These are phyloP conservation scores for Notothenia rossii DNA, from an alignment of 2,113 vertebrate species.

Conservation along the genomic window DNA sequence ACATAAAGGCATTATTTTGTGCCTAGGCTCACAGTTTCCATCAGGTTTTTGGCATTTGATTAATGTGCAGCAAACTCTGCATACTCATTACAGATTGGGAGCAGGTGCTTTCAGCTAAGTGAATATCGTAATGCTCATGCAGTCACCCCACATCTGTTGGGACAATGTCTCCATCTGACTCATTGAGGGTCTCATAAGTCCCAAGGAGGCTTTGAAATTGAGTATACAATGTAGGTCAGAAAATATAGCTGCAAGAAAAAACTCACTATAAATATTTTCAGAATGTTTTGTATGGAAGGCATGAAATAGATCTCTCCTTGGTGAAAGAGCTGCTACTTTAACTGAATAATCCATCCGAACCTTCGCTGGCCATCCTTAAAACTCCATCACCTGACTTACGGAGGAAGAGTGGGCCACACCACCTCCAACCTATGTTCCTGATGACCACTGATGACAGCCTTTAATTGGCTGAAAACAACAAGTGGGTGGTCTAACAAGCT, in stretches of 20 bases:
- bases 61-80: conserved; percentile 60
- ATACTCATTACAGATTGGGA: conserved; percentile 74
- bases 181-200: conserved; percentile 24
- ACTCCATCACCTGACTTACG: too few species aligned
- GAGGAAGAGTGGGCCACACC: too few species aligned
- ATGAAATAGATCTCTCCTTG: background rate
- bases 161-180: conserved; percentile 50
- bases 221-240: conserved; percentile 41
- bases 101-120: conserved; percentile 79
- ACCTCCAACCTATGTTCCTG: too few species aligned
- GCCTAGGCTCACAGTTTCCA: conserved; percentile 49
- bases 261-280: conserved; percentile 11
- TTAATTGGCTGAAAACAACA: background rate
- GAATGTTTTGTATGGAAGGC: background rate
- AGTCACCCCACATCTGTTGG: conserved; percentile 57
- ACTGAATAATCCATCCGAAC: too few species aligned
- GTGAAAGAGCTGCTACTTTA: too few species aligned
- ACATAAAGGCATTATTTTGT: conserved; percentile 50
- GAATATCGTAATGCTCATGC: conserved; percentile 71
- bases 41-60: conserved; percentile 57
- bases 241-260: background rate
- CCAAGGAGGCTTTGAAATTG: conserved; percentile 32
- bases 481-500: background rate
- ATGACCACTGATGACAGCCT: too few species aligned
- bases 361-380: too few species aligned